Evolutionary conservation across 2,888 invertebrate genomes (phyloP), one percentile per base, ranked within the genome.

Genomic region (Drosophila emarginata): DNA sequence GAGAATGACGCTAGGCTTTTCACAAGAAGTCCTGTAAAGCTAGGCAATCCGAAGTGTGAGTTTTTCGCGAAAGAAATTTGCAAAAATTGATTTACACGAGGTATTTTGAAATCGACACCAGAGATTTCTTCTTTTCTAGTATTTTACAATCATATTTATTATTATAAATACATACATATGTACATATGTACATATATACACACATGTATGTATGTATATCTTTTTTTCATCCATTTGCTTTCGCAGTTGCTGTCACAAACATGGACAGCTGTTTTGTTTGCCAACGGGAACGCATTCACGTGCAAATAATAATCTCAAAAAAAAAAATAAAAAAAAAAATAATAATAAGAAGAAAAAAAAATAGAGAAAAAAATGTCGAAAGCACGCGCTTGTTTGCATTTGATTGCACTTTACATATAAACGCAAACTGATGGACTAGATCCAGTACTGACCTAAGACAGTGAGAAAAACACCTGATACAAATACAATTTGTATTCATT

Each of bases 331-430:
- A 45, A 45, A 45, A 18, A 45, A 45, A 45, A 45, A 45, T 21
- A 45, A 45, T 45, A 45, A 45, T 18, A 45, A 18, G 18, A 21
- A 15, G 15, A 15, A 9, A 15, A 15, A 53, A 68, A 53, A 2
- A 32, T 32, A 32, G 32, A 32, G 32, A 36, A 32, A 39, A 39
- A 58, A 58, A 39, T 39, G 67, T 61, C 23, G 56, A 58, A 64
- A 85, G 82, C 81, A 85, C 81, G 78, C 87, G 83, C 84, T 84
- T 84, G 81, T 75, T 84, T 83, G 81, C 87, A 81, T 81, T 86
- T 81, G 74, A 79, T 67, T 82, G 86, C 83, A 83, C 61, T 83
- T 74, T 68, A 40, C 50, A 59, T 56, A 18, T 58, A 61, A 73
- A 73, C 51, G 50, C 57, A 61, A 63, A 18, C 28, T 58, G 61